These are phyloP conservation scores for Diadumene lineata DNA, from an alignment of 92 coral and sea anemone species.

Conservation along the genomic window DNA sequence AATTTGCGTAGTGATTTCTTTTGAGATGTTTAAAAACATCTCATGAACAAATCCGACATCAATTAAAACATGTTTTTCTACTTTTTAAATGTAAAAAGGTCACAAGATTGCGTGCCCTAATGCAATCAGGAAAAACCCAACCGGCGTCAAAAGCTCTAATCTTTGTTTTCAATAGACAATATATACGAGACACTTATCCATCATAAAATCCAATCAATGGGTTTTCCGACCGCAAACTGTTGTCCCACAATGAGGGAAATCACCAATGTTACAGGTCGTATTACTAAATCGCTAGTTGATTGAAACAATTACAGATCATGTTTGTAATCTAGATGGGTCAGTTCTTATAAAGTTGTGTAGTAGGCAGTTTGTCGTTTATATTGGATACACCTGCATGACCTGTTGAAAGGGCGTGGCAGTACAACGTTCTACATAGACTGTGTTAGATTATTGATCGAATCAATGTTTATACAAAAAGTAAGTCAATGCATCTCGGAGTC, in stretches of 20 bases:
- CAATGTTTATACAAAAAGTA: too few species aligned
- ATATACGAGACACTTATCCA: not conserved
- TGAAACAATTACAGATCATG: not conserved
- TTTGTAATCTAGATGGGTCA: too few species aligned
- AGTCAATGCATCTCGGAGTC: too few species aligned
- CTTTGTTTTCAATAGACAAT: constrained; percentile 9
- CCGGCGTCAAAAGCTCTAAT: constrained; percentile 5
- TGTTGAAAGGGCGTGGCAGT: constrained; percentile 22
- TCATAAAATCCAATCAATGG: not conserved
- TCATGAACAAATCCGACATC: not conserved
- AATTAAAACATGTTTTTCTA: too few species aligned
- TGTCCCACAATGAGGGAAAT: not conserved
- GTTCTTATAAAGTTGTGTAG: not conserved
- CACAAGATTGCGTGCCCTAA: constrained; percentile 1
- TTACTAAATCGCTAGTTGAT: not conserved
- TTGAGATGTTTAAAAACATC: too few species aligned
- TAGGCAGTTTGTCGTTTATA: not conserved
- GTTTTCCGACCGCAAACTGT: constrained; percentile 6
- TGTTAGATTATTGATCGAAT: too few species aligned
- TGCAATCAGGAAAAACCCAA: not conserved
- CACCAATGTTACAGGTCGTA: not conserved
- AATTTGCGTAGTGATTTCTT: not conserved
- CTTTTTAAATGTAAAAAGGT: not conserved
- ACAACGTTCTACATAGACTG: not conserved
- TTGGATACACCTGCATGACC: constrained; percentile 25